Evolutionary conservation across 2,797 vertebrate species (phyloP).

Genomic region (Coccyzus lansbergi): DNA sequence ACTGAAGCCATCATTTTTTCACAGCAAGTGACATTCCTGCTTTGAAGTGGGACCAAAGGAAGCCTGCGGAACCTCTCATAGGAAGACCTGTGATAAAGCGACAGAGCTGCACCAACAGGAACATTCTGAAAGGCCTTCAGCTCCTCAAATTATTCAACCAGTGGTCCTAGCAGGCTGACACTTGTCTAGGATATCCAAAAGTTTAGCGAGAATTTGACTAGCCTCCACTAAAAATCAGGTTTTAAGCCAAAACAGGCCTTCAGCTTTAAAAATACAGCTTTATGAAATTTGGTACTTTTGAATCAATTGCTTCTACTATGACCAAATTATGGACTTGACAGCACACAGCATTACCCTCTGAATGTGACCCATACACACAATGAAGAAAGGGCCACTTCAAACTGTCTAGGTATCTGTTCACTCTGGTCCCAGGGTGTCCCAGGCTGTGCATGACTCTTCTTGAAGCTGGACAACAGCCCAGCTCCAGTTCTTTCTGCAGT

Average conservation of each 20-base stretch:
- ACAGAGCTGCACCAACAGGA: neutral
- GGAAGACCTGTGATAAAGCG: neutral
- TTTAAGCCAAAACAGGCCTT: conserved; percentile 15
- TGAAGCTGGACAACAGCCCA: neutral
- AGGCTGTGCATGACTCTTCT: neutral
- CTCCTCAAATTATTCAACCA: neutral
- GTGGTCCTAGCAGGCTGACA: neutral
- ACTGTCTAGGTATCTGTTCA: too few relatives aligned
- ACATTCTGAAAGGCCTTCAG: neutral
- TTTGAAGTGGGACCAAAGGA: neutral
- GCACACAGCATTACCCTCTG: neutral
- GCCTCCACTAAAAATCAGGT: neutral
- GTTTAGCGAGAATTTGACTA: neutral
- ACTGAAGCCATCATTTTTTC: neutral
- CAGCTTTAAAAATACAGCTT: neutral
- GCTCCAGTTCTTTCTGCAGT: neutral
- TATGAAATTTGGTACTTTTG: neutral
- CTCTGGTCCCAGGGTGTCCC: neutral
- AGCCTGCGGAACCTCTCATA: neutral
- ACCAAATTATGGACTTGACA: neutral
- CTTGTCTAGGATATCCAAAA: neutral
- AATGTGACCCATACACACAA: rapidly evolving
- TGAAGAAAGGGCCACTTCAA: neutral
- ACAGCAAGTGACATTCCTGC: neutral
- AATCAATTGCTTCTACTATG: neutral